Percentiles rank a stretch among this genome's conserved stretches.
Evolutionary conservation across 2,113 vertebrate genomes (phyloP).

Genomic region (Alligator mississippiensis): DNA sequence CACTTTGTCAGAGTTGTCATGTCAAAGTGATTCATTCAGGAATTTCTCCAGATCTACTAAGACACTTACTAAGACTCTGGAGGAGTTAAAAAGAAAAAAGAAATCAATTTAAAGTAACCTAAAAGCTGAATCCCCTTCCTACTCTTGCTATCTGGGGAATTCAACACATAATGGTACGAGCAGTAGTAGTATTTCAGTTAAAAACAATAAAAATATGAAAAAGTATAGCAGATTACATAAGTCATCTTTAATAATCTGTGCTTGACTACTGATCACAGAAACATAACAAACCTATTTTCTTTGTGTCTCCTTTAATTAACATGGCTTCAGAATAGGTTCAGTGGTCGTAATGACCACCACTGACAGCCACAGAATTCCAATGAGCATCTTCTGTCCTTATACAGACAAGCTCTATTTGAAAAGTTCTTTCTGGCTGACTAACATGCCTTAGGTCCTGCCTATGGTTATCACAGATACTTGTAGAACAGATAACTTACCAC

Average conservation of each 20-base stretch:
- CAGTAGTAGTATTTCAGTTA: not conserved
- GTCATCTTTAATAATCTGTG: not conserved
- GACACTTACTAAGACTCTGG: not conserved
- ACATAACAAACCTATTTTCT: slow-evolving; percentile 9
- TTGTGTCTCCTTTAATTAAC: slow-evolving; percentile 36
- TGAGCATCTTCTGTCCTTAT: not conserved
- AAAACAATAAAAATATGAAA: not conserved
- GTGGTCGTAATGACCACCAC: not conserved
- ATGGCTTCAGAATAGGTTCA: not conserved
- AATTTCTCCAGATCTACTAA: not conserved
- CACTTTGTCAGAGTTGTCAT: not conserved
- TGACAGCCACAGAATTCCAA: slow-evolving; percentile 27
- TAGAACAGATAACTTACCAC: slow-evolving; percentile 48
- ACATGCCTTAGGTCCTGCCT: slow-evolving; percentile 34
- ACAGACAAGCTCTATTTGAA: slow-evolving; percentile 43
- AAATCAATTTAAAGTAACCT: not conserved
- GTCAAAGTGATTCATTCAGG: not conserved
- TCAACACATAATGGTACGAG: not conserved
- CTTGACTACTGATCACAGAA: not conserved
- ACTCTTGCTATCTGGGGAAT: not conserved
- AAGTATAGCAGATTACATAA: not conserved
- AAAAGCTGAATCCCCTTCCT: not conserved
- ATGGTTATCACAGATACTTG: slow-evolving; percentile 32
- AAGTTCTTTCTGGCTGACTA: slow-evolving; percentile 32
- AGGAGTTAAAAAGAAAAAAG: not conserved